Base-by-base conservation (phyloP, 2,888 invertebrate genomes). In the Salticus scenicus region DNA sequence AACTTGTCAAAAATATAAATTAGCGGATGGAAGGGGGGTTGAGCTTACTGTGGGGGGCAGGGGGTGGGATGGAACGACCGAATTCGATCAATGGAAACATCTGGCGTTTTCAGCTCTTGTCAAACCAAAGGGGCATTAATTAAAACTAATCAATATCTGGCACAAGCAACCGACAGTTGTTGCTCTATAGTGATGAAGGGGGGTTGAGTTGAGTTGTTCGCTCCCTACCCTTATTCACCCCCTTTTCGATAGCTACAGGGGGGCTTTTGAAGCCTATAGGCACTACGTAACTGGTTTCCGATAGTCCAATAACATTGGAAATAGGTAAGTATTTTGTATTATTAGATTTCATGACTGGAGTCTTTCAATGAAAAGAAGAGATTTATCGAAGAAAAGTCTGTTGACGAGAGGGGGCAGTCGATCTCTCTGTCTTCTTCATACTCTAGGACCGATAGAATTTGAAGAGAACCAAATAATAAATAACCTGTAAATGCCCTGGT, bases 1-100 rank as follows among this genome's bases (percentile, higher is more conserved):
- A 84, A 84, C 83, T 84, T 84, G 83, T 84, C 83, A 84, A 84
- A 84, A 84, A 84, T 84, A 84, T 84, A 84, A 84, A 84, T 84
- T 84, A 84, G 83, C 72, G 70, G 31, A 47, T 42, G 74, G 72
- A 71, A 42, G 33, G 47, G 77, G 66, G 41, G 31, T 47, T 24
- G 24, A 51, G 51, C 31, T n/a, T 8, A 57, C 14, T 37, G 67
- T 17, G 30, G 64, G 70, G 37, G 37, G 70, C 70, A 41, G 57
- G 70, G 37, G 37, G 70, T 70, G 63, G 57, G 71, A 42, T 51
- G 28, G 33, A 47, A 42, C 41, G 51, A 67, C 71, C 66, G 71
- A 83, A 66, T 57, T 51, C 77, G 83, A 84, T 84, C 83, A 77
- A 84, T 77, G 72, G 24, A 71, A 84, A 84, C 83, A 84, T 77